Conservation (phyloP, 2,888 invertebrate genomes). For the Pyralis farinalis region DNA sequence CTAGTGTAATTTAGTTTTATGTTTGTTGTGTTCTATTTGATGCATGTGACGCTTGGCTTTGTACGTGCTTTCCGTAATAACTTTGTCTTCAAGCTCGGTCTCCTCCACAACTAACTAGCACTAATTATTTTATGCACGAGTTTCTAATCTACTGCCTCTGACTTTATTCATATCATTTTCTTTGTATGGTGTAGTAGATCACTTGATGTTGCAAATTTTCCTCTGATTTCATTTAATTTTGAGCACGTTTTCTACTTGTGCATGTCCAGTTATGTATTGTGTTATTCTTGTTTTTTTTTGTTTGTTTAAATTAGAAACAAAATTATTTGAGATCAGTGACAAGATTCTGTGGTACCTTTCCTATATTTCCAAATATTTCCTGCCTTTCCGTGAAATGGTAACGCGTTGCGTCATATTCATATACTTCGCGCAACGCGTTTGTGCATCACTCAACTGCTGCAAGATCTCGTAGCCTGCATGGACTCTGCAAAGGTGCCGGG, state of each 20-base stretch:
- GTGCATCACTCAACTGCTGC: slow-evolving; percentile 55
- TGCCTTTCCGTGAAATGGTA: slow-evolving; percentile 42
- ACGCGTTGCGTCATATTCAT: slow-evolving; percentile 31
- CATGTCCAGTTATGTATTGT: slow-evolving; percentile 26
- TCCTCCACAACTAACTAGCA: slow-evolving; percentile 15
- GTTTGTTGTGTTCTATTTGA: slow-evolving; percentile 38
- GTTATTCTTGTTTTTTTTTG: slow-evolving; percentile 41
- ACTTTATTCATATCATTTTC: not conserved
- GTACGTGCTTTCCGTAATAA: slow-evolving; percentile 34
- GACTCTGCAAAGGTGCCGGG: slow-evolving; percentile 66
- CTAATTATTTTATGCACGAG: slow-evolving; percentile 22
- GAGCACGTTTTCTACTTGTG: slow-evolving; percentile 54
- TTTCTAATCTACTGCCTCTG: slow-evolving; percentile 10
- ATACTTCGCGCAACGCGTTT: slow-evolving; percentile 44
- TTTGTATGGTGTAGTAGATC: not conserved
- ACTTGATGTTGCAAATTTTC: slow-evolving; percentile 18
- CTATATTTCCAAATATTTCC: slow-evolving; percentile 29
- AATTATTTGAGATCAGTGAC: slow-evolving; percentile 79
- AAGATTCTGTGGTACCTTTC: slow-evolving; percentile 60
- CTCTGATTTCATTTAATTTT: slow-evolving; percentile 76
- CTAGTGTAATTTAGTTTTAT: slow-evolving; percentile 29
- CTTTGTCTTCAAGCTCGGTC: slow-evolving; percentile 33
- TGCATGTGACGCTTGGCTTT: slow-evolving; percentile 56
- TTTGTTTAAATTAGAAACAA: slow-evolving; percentile 32
- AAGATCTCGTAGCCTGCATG: slow-evolving; percentile 67